Evolutionary conservation across 1,140 invertebrate genomes (phyloP), one percentile per base, ranked within the genome.

Genomic region (Drepana arcuata): DNA sequence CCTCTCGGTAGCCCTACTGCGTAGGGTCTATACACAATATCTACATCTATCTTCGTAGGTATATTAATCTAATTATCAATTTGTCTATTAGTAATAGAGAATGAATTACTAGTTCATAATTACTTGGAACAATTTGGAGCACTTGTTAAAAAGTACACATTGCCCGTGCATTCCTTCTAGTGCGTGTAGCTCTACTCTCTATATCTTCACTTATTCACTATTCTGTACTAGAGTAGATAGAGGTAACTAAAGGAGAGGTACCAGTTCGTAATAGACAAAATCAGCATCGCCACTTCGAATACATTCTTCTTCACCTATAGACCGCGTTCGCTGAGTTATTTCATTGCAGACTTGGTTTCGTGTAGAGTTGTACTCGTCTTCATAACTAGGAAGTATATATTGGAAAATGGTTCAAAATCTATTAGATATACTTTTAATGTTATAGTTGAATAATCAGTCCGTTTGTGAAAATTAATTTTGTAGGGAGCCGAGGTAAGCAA

Each of bases 61-160:
- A n/a, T n/a, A n/a, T n/a, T 21, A 55, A 54, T 50, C 45, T 52
- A 74, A 62, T 71, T 75, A 75, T 80, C 69, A 65, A 55, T 41
- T 46, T 62, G 59, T 75, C 70, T 61, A 60, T 69, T 81, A 81
- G 73, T 65, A 54, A 74, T 78, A 77, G 65, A 68, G 41, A 77
- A 74, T 61, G 73, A 81, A 78, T 81, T 78, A 78, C 68, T 81
- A 81, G 77, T 70, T 59, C 70, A 70, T 81, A 80, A 80, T 69
- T 65, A 71, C 70, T 80, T 74, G 73, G 64, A 75, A 63, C 68
- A 77, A 73, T 74, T 74, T 75, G 57, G 58, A 77, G 77, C 77
- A 81, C 77, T 81, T 66, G 77, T 81, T 81, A 81, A 81, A 77
- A 70, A 68, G 78, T 68, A 81, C 77, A 81, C 77, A 79, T 74